A percentile compares a stretch with the other conserved stretches of the same genome.
These are phyloP conservation scores for Amyelois transitella DNA, from an alignment of 1,140 invertebrate species.

Conservation along the genomic window DNA sequence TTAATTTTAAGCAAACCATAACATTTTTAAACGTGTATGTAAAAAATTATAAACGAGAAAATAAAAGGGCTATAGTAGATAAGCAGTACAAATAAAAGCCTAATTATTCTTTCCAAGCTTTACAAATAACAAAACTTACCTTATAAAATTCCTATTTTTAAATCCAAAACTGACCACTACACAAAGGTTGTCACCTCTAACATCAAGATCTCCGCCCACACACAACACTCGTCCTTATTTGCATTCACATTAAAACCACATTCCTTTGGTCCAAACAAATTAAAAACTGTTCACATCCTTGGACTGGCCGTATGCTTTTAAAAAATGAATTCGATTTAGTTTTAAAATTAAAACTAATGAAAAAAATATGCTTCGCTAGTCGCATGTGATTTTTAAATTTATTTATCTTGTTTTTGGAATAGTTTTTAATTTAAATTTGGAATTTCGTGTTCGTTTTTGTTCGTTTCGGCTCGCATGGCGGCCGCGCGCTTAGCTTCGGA, in stretches of 20 bases:
- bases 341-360: constrained; percentile 18
- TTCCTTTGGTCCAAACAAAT: constrained; percentile 32
- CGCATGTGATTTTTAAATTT: neutral
- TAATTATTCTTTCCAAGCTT: no score
- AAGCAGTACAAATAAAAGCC: no score
- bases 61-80: no score
- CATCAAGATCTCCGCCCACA: constrained; percentile 27
- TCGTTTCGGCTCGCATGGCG: constrained; percentile 59
- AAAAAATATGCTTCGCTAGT: neutral
- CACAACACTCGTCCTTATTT: constrained; percentile 46
- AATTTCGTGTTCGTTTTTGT: constrained; percentile 39
- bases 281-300: constrained; percentile 56
- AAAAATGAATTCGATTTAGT: constrained; percentile 20
- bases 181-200: constrained; percentile 19
- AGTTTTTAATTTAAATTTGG: constrained; percentile 7
- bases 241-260: constrained; percentile 49
- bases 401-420: neutral
- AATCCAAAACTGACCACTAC: constrained; percentile 29
- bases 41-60: no score
- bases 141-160: constrained; percentile 40
- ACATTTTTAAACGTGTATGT: no score
- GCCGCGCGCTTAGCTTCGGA: constrained; percentile 45
- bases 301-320: constrained; percentile 37
- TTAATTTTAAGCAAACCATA: no score
- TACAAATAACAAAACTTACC: no score